These are phyloP conservation scores for Aurelia coerulea DNA, from an alignment of 30 jellyfish, hydroid and myxozoan genomes.

Conservation along the genomic window DNA sequence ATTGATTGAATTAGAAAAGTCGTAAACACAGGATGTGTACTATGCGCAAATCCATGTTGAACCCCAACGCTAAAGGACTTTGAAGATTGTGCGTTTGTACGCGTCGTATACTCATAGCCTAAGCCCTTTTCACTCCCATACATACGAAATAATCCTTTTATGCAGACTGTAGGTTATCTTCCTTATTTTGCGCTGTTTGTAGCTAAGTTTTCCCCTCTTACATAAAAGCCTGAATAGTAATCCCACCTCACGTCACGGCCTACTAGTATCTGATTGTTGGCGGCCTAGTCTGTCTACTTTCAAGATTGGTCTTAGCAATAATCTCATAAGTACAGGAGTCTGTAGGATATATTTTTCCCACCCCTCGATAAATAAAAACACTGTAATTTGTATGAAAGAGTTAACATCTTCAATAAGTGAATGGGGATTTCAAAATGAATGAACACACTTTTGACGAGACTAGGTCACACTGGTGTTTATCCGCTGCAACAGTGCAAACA, in stretches of 20 bases:
- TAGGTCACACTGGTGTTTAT: neutral
- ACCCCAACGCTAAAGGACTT: slow-evolving; percentile 40
- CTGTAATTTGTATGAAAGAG: neutral
- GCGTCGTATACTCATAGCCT: slow-evolving; percentile 13
- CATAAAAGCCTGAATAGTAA: slow-evolving; percentile 23
- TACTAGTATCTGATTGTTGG: neutral
- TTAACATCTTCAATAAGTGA: neutral
- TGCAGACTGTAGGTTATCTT: slow-evolving; percentile 18
- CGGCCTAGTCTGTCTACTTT: slow-evolving; percentile 10
- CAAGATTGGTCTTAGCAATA: slow-evolving; percentile 3
- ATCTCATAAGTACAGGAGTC: slow-evolving; percentile 17
- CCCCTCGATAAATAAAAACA: slow-evolving; percentile 2
- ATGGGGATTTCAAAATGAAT: neutral
- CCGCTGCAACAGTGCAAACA: neutral
- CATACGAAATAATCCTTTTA: slow-evolving; percentile 62
- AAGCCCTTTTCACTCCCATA: slow-evolving; percentile 40
- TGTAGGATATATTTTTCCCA: slow-evolving; percentile 15
- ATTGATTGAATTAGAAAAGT: slow-evolving; percentile 16
- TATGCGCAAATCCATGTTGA: slow-evolving; percentile 15
- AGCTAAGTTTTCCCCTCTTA: slow-evolving; percentile 48
- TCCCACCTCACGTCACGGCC: slow-evolving; percentile 50
- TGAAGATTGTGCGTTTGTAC: slow-evolving; percentile 40
- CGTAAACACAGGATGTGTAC: slow-evolving; percentile 70
- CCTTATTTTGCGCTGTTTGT: slow-evolving; percentile 47
- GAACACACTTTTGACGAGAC: neutral